Conservation (phyloP, 2,888 invertebrate genomes). For the Formica aserva region DNA sequence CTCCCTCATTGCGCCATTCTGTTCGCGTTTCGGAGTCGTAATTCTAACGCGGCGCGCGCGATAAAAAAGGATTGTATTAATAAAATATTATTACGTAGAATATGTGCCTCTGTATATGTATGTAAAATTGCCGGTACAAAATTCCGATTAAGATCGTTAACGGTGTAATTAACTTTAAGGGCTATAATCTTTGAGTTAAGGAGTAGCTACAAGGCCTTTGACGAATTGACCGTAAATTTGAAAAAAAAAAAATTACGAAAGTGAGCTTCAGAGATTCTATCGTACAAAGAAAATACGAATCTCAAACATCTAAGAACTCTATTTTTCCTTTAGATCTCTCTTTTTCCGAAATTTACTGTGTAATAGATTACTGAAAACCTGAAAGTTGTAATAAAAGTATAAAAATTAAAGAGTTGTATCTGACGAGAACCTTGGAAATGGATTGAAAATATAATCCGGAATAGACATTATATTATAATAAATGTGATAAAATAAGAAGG, state of each 20-base stretch:
- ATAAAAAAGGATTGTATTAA: constrained; percentile 30
- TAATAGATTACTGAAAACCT: too few relatives aligned
- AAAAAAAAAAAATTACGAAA: constrained; percentile 7
- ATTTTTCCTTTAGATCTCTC: background rate
- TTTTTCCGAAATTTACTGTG: background rate
- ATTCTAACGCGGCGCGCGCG: constrained; percentile 9
- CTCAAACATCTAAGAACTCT: background rate
- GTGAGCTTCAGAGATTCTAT: background rate
- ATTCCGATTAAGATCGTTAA: constrained; percentile 10
- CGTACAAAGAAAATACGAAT: background rate
- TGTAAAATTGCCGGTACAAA: background rate
- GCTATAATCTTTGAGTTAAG: background rate
- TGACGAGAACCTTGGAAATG: background rate
- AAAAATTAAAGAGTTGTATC: background rate
- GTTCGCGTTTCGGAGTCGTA: constrained; percentile 28
- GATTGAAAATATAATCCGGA: background rate
- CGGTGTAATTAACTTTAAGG: constrained; percentile 15
- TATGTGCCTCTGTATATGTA: background rate
- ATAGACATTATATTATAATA: background rate
- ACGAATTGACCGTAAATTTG: background rate
- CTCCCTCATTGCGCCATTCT: constrained; percentile 26
- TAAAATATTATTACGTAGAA: constrained; percentile 33
- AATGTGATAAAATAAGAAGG: background rate
- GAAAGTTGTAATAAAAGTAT: too few relatives aligned
- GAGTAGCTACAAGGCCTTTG: background rate